Evolutionary conservation across 2,113 vertebrate genomes (phyloP), one percentile per base, ranked within the genome.

Genomic region (Trochalopteron elliotii): DNA sequence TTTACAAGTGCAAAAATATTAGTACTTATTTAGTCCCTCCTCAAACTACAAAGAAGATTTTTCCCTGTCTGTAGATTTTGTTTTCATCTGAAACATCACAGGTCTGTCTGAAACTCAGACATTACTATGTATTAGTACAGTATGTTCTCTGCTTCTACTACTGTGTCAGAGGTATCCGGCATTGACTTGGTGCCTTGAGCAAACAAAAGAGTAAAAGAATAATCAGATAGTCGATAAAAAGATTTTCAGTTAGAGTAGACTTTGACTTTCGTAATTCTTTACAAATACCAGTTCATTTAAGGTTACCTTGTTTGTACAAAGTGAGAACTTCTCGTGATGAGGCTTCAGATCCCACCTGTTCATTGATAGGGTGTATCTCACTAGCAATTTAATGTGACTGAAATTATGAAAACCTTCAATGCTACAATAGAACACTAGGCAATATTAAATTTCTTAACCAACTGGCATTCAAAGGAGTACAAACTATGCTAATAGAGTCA

Each of bases 151-250:
- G 59, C 19, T 82, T 91, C 30, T 70, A 6, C 56, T 39, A 31
- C 71, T 69, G 70, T 80, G 93, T 53, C 93, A 92, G 85, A 95
- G 76, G 55, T 92, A 39, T 87, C 81, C 0, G 22, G 13, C 72
- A 92, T 92, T 94, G 91, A 80, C 89, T 90, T 65, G 56, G 19
- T 81, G 87, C 71, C 76, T 93, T 83, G 85, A 83, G 80, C 79
- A 97, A 97, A 97, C 82, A 95, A 67, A 81, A 89, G 79, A 83
- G 93, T 95, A 94, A 95, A 94, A 94, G 91, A 84, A 91, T 95
- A 93, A 96, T 97, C 95, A 95, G 90, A 27, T 14, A 72, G 87
- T 67, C 2, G 55, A 96, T 96, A 94, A 92, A 93, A 84, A 45
- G 60, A 64, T 79, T 83, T 86, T 79, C 63, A 78, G 60, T 64